Percentiles rank a stretch among this genome's conserved stretches.
phyloP scores from a whole-genome alignment of 1,140 invertebrate species.

The Euwallacea similis region DNA sequence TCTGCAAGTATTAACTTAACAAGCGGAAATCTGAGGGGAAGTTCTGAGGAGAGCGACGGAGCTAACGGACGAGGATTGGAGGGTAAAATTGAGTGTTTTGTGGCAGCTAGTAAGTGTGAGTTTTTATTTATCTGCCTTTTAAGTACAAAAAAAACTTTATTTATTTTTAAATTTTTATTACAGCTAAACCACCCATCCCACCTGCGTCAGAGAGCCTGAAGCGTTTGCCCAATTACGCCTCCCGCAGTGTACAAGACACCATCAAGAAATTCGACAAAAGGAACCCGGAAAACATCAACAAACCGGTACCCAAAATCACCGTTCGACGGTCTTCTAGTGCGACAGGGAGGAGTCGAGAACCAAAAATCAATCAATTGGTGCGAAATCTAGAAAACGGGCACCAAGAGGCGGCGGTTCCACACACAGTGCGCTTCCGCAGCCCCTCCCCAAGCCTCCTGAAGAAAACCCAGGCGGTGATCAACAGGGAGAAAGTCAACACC shows the following conservation, averaged over 20 bases:
- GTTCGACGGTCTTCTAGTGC: constrained; percentile 9
- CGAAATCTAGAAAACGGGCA: constrained; percentile 18
- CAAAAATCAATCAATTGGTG: constrained; percentile 28
- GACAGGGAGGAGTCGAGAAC: not conserved
- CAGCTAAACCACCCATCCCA: constrained; percentile 41
- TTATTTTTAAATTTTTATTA: constrained; percentile 5
- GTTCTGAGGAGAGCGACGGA: constrained; percentile 20
- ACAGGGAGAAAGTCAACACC: constrained; percentile 42
- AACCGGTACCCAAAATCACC: constrained; percentile 16
- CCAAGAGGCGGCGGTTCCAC: not conserved
- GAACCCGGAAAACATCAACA: not conserved
- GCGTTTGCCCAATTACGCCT: constrained; percentile 43
- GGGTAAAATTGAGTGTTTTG: constrained; percentile 42
- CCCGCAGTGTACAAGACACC: constrained; percentile 47
- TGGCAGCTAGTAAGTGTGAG: constrained; percentile 28
- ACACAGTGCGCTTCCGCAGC: constrained; percentile 41
- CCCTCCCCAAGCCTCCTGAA: constrained; percentile 44
- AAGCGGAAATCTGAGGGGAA: constrained; percentile 7
- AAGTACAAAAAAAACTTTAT: not conserved
- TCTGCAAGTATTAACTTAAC: constrained; percentile 21
- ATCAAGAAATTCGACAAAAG: constrained; percentile 49
- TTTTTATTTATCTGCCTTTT: not conserved
- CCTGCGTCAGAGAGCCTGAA: constrained; percentile 47
- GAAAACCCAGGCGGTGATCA: constrained; percentile 45
- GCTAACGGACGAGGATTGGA: constrained; percentile 23